Evolutionary conservation across 30 jellyfish, hydroid and myxozoan species (phyloP).

Genomic region (Aurelia coerulea): DNA sequence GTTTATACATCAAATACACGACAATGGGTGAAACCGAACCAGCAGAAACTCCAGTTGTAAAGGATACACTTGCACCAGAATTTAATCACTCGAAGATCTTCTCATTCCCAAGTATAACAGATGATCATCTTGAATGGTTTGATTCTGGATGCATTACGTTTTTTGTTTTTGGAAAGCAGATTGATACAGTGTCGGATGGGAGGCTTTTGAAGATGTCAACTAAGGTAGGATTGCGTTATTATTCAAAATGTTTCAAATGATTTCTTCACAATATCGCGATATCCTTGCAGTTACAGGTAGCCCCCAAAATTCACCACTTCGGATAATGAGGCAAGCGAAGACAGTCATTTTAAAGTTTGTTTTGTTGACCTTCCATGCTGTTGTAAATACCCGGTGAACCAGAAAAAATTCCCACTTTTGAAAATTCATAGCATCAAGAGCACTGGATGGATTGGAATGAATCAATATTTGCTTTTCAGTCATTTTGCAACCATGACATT

Average conservation of each 20-base stretch:
- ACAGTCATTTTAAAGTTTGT: neutral
- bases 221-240: slow-evolving; percentile 60
- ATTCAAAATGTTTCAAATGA: neutral
- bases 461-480: too few species aligned
- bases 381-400: too few species aligned
- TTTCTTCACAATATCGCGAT: too few species aligned
- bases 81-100: slow-evolving; percentile 74
- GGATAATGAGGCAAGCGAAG: neutral
- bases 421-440: too few species aligned
- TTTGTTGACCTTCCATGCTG: too few species aligned
- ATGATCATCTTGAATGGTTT: slow-evolving; percentile 95
- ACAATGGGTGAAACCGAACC: slow-evolving; percentile 79
- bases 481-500: too few species aligned
- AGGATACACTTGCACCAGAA: slow-evolving; percentile 91
- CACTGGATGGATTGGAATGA: too few species aligned
- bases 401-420: too few species aligned
- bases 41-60: slow-evolving; percentile 82
- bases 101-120: slow-evolving; percentile 81
- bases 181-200: slow-evolving; percentile 80
- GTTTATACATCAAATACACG: slow-evolving; percentile 75
- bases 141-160: slow-evolving; percentile 92
- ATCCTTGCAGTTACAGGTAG: too few species aligned
- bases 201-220: slow-evolving; percentile 94
- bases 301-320: too few species aligned
- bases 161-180: slow-evolving; percentile 93